Evolutionary conservation across 1,140 invertebrate genomes (phyloP), one percentile per base, ranked within the genome.

Genomic region (Megalonaias nervosa): DNA sequence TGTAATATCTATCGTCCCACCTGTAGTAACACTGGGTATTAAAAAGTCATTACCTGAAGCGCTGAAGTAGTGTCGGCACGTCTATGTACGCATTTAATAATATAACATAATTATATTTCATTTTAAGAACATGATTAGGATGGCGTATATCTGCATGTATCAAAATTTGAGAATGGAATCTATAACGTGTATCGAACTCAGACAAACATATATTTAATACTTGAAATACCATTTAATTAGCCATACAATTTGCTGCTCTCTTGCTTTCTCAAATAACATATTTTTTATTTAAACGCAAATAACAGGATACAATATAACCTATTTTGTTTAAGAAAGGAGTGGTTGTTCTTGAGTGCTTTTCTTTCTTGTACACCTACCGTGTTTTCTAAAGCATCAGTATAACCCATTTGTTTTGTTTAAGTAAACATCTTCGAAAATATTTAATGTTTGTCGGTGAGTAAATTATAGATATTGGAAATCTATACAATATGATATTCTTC

Each of bases 1-100:
- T 14, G 71, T 73, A 15, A 73, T 73, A 66, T 73, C 71, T 21
- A 73, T 62, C 55, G 71, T 73, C 4, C 71, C 71, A 21, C 71
- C 71, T 73, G 62, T 23, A 65, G 65, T 13, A 23, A 48, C 17
- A 56, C 1, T 19, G 15, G 17, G 56, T 48, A 17, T 21, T 61
- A 21, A 61, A 61, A 16, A 2, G 60, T 16, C 16, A 16, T 21
- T 16, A 2, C 60, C 21, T 61, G 60, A 21, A 21, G 16, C 1
- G 2, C 16, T 16, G 16, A 61, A 17, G 2, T 17, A 21, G 65
- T 16, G 15, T 17, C 17, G 26, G 16, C 65, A 19, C 19, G 26
- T 31, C 17, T 67, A 19, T 19, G 65, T 19, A 67, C 16, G 17
- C 16, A 17, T n/a, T 67, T 67, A 26, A 16, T 2, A 19, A 67